Conservation (phyloP, 2,797 vertebrate genomes). For the Hapalemur alaotrensis region DNA sequence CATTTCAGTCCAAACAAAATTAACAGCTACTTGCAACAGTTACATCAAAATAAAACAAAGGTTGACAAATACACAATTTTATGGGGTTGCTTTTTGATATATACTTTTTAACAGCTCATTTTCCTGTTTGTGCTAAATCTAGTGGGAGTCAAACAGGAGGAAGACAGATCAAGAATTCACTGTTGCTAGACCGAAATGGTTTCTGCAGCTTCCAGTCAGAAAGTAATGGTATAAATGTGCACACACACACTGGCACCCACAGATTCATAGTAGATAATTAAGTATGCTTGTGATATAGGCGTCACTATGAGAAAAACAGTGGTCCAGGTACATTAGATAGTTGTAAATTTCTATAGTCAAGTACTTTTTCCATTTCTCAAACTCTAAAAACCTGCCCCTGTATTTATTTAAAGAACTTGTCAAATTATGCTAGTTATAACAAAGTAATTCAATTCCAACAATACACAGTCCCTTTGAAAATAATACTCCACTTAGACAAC, state of each 20-base stretch:
- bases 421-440: background rate
- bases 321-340: background rate
- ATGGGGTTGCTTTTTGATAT: background rate
- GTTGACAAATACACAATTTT: background rate
- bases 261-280: background rate
- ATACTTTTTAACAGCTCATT: background rate
- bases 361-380: background rate
- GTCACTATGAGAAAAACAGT: background rate
- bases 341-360: background rate
- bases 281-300: background rate
- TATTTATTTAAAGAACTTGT: background rate
- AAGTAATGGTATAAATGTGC: background rate
- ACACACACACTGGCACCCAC: fast-evolving
- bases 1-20: slow-evolving; percentile 17
- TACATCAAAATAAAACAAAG: slow-evolving; percentile 3
- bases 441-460: slow-evolving; percentile 37
- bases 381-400: background rate
- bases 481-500: background rate
- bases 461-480: slow-evolving; percentile 28
- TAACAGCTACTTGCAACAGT: background rate
- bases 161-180: background rate
- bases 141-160: background rate
- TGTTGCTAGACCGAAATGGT: background rate
- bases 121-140: background rate
- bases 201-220: background rate